Percentiles rank a stretch among this genome's conserved stretches.
Conservation (phyloP, 2,888 invertebrate species). For the Galeopsomyia nigrocyanea region DNA sequence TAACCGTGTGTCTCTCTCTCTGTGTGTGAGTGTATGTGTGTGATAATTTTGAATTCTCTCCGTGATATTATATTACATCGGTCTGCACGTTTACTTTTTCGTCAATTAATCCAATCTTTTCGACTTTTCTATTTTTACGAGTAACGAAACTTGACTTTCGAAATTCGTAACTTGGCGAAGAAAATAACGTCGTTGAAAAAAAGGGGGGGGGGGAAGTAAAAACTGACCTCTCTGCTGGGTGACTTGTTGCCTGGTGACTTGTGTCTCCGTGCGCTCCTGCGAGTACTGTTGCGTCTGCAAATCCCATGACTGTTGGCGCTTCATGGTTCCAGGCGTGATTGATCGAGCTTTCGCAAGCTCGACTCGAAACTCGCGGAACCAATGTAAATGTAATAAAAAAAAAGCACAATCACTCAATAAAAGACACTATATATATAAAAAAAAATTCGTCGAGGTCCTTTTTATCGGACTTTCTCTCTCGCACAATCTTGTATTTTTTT, state of each 20-base stretch:
- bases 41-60: slow-evolving; percentile 33
- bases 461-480: slow-evolving; percentile 28
- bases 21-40: too few species aligned
- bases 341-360: slow-evolving; percentile 33
- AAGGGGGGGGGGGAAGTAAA: not conserved
- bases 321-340: slow-evolving; percentile 74
- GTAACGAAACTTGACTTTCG: not conserved
- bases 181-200: not conserved
- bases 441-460: not conserved
- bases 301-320: slow-evolving; percentile 79
- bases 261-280: slow-evolving; percentile 82
- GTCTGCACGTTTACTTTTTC: not conserved
- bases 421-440: too few species aligned
- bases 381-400: slow-evolving; percentile 39
- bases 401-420: too few species aligned
- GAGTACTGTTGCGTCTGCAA: slow-evolving; percentile 70
- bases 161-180: too few species aligned
- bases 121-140: not conserved
- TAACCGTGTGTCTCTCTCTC: too few species aligned
- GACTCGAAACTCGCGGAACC: slow-evolving; percentile 40
- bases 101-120: not conserved
- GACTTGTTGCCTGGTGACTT: slow-evolving; percentile 81
- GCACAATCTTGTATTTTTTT: too few species aligned
- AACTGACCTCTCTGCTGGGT: slow-evolving; percentile 83
- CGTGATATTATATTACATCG: slow-evolving; percentile 42